Conservation (phyloP, 2,888 invertebrate genomes). For the Tholera decimalis region DNA sequence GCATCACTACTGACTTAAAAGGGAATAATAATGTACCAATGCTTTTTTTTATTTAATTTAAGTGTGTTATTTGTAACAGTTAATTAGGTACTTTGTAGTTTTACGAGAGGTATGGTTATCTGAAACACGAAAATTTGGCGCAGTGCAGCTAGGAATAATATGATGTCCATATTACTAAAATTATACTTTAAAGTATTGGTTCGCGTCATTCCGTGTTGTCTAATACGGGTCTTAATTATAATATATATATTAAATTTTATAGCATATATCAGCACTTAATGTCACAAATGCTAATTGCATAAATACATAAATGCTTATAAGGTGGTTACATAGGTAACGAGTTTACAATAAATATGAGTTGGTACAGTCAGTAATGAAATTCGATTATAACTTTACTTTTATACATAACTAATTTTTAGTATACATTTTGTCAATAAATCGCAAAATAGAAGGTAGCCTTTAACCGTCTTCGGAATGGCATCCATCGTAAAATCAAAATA, state of each 20-base stretch:
- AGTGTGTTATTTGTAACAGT: not conserved
- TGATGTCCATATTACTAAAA: constrained; percentile 27
- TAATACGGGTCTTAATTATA: constrained; percentile 37
- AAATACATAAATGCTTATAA: constrained; percentile 1
- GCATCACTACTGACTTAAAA: not conserved
- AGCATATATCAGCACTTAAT: constrained; percentile 17
- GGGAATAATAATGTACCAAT: not conserved
- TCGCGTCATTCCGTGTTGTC: constrained; percentile 6
- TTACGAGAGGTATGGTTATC: not conserved
- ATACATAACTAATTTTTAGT: too few species aligned
- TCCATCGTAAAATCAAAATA: too few species aligned
- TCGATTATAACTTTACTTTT: not conserved
- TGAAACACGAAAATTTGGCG: constrained; percentile 20
- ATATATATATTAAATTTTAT: too few species aligned
- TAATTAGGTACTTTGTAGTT: not conserved
- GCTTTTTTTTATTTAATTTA: not conserved
- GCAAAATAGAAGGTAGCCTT: too few species aligned
- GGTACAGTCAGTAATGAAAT: constrained; percentile 12
- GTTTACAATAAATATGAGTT: constrained; percentile 1
- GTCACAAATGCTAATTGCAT: too few species aligned
- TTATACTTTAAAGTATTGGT: constrained; percentile 2
- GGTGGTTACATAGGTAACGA: not conserved
- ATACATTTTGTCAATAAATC: too few species aligned
- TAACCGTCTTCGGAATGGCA: too few species aligned
- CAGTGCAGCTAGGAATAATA: not conserved